Base-by-base conservation (phyloP, 2,797 vertebrate species). In the Ptychadena robeensis region DNA sequence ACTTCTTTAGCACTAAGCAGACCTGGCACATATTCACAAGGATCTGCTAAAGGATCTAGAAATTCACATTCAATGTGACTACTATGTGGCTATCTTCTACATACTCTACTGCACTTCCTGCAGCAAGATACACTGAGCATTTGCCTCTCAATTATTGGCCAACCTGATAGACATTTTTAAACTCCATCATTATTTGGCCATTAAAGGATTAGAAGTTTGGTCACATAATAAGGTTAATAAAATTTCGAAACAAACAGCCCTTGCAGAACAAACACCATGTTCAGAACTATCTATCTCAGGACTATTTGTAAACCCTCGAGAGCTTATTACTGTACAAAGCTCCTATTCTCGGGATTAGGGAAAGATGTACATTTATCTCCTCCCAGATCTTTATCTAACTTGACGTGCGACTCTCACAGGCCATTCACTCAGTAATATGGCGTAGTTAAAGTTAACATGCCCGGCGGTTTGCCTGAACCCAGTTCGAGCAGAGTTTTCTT, bases 1-100 rank as follows among this genome's bases (percentile, higher is more conserved):
- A 76, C 78, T 76, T 76, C 40, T 59, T 22, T 40, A 48, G 65
- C 72, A 35, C 25, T 53, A 66, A 71, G 68, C 78, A 66, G 40
- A 44, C 48, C 66, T 64, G 65, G 35, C 78, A 53, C 63, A 31
- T 80, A 80, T 80, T 53, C 3, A 48, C 44, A 53, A 53, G 44
- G 44, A 15, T 53, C 3, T n/a, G 44, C 44, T 53, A 8, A 22
- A 53, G 44, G 18, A 53, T 53, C 18, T 18, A 53, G 4, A n/a
- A 53, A 53, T 22, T 53, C 18, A 53, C 18, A 53, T 53, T 53
- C 44, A 53, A 22, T 22, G 44, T 22, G 18, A 53, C 18, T 53
- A 22, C 18, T 53, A 53, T 53, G 22, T 2, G 6, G 6, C 44
- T n/a, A 53, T 53, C 44, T 18, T 5, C 18, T 53, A 7, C 44